Evolutionary conservation across 2,113 vertebrate genomes (phyloP).

Genomic region (Phalacrocorax aristotelis): DNA sequence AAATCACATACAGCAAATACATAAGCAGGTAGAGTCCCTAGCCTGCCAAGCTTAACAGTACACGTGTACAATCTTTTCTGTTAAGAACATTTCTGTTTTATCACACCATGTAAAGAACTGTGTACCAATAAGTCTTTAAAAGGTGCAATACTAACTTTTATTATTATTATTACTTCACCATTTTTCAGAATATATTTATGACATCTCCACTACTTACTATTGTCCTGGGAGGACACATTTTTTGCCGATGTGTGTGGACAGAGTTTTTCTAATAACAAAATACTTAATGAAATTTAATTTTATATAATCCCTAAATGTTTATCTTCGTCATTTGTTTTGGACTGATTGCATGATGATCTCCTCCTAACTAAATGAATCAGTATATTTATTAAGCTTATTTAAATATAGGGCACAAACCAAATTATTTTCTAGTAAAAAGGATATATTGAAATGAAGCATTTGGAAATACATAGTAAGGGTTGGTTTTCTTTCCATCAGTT

Average conservation of each 20-base stretch:
- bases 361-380: not conserved
- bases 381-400: not conserved
- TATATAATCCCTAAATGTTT: not conserved
- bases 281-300: not conserved
- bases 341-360: not conserved
- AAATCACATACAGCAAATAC: not conserved
- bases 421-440: not conserved
- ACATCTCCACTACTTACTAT: not conserved
- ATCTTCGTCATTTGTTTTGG: not conserved
- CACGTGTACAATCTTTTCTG: not conserved
- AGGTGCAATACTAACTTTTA: not conserved
- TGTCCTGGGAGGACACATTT: fast-evolving
- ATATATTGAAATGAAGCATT: not conserved
- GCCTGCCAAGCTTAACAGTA: not conserved
- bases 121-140: not conserved
- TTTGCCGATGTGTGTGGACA: not conserved
- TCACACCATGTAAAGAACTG: not conserved
- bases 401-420: not conserved
- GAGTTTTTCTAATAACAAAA: not conserved
- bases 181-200: not conserved
- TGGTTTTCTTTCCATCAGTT: not conserved
- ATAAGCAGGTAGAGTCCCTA: not conserved
- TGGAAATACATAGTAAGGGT: not conserved
- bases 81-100: not conserved
- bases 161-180: not conserved